Percentiles rank a stretch among this genome's conserved stretches.
These are phyloP conservation scores for Benitochromis conjunctus DNA, from an alignment of 2,113 vertebrate genomes.

Conservation along the genomic window DNA sequence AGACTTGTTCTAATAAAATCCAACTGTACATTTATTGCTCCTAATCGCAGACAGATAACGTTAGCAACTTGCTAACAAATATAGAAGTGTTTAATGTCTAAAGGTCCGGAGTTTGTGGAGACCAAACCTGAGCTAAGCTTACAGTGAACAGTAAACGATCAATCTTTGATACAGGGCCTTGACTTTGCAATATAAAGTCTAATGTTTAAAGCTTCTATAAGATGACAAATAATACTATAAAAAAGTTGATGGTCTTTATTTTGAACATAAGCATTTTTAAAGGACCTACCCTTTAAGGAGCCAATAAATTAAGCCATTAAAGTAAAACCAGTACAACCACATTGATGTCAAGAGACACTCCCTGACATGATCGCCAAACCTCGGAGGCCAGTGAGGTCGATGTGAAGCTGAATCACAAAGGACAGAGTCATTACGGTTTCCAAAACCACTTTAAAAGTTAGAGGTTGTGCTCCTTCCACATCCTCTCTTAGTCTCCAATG, in stretches of 20 bases:
- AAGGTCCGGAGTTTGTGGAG: not conserved
- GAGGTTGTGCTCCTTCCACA: slow-evolving; percentile 6
- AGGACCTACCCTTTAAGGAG: not conserved
- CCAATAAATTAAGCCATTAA: not conserved
- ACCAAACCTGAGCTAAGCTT: not conserved
- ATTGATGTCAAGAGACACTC: slow-evolving; percentile 20
- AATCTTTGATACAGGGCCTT: not conserved
- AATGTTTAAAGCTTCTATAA: not conserved
- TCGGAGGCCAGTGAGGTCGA: slow-evolving; percentile 5
- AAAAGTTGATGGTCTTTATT: not conserved
- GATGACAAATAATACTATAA: not conserved
- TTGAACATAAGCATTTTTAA: not conserved
- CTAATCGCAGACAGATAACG: not conserved
- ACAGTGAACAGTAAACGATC: not conserved
- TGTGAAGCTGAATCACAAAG: slow-evolving; percentile 27
- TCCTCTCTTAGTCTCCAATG: not conserved
- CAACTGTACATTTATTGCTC: not conserved
- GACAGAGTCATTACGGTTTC: not conserved
- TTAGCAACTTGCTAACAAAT: not conserved
- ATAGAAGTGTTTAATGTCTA: not conserved
- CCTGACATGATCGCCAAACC: slow-evolving; percentile 25
- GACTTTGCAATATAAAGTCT: not conserved
- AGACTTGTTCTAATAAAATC: not conserved
- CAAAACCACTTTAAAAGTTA: slow-evolving; percentile 34
- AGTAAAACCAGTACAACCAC: slow-evolving; percentile 9